Base-by-base conservation (phyloP, 2,888 invertebrate species). In the Rhagium mordax region DNA sequence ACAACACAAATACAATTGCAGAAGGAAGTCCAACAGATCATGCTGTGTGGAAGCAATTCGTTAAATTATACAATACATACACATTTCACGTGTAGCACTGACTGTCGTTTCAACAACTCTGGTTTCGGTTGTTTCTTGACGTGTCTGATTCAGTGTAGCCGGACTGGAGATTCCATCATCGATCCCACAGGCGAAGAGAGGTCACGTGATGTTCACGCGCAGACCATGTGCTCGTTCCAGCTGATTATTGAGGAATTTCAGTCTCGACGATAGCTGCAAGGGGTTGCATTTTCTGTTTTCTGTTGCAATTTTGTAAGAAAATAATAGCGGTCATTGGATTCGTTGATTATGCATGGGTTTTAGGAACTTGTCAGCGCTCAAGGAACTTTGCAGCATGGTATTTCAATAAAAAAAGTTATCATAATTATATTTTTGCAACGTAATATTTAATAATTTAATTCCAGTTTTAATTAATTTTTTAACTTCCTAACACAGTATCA, bases 171-270 rank as follows among this genome's bases (percentile, higher is more conserved):
- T 78, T 78, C 75, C 74, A 75, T 76, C 83, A 85, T 84, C 83
- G 85, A 85, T 84, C 84, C 83, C 81, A 80, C 79, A 75, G 83
- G 81, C 81, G 78, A 74, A 75, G 73, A 76, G 75, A 74, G 71
- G 80, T 85, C 85, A 85, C 84, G 83, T 85, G 85, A 85, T 78
- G 82, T 79, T 82, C 85, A 85, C 85, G 85, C 84, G 85, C 84
- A 83, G 62, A 75, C 76, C 83, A 83, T 83, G 83, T 84, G 84
- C 71, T 57, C 48, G n/a, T 47, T 67, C 67, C 67, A 67, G 55
- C 55, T 67, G 67, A 67, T 57, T 67, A 57, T 57, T 21, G 55
- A 67, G 67, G 57, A 55, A 67, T 67, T 55, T 41, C 55, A 15
- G 57, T 41, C 53, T 20, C 53, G 29, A 27, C 24, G 21, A 67